Percentiles rank a stretch among this genome's conserved stretches.
phyloP scores from a whole-genome alignment of 2,797 vertebrate genomes.

The Gallirallus australis region DNA sequence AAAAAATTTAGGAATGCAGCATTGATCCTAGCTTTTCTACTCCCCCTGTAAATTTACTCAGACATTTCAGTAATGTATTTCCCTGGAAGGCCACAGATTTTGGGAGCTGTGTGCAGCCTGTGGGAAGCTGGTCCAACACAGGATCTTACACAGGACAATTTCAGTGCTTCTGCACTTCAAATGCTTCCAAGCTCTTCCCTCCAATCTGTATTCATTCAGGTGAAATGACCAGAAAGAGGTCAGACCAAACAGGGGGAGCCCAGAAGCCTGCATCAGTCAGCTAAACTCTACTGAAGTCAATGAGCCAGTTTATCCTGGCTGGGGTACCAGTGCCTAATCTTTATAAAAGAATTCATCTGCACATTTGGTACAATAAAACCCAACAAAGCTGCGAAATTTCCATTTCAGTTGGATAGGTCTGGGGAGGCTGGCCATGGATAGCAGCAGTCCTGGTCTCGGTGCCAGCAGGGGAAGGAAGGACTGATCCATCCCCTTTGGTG shows the following conservation, averaged over 20 bases:
- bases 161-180: background rate
- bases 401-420: background rate
- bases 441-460: background rate
- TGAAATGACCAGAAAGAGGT: background rate
- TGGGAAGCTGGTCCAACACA: background rate
- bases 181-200: background rate
- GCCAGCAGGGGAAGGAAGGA: background rate
- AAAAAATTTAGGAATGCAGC: background rate
- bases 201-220: background rate
- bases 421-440: background rate
- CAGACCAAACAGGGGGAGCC: background rate
- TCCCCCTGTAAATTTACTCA: background rate
- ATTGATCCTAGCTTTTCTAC: background rate
- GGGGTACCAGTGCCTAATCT: background rate
- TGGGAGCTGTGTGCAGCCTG: rapidly evolving
- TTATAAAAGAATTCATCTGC: background rate
- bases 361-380: slow-evolving; percentile 24
- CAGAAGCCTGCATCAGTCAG: background rate
- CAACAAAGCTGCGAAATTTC: slow-evolving; percentile 22
- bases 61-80: background rate
- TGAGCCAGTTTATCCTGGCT: background rate
- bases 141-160: background rate
- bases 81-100: background rate
- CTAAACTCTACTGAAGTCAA: background rate
- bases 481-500: background rate